Evolutionary conservation across 2,113 vertebrate species (phyloP), one percentile per base, ranked within the genome.

Genomic region (Hyla sarda): DNA sequence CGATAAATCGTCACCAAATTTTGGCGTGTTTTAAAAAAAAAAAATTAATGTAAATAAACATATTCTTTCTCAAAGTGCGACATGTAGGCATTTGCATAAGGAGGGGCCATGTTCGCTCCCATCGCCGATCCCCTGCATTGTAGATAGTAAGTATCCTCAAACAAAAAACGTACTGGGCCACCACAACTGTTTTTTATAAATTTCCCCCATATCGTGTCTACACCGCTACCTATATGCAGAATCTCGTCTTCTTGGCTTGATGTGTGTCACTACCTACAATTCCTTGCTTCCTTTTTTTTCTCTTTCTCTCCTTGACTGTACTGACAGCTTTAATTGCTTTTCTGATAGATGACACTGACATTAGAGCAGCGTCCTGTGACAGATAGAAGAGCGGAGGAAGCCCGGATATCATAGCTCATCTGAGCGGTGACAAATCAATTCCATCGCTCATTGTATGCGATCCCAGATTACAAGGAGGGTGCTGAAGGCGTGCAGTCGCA

Each of bases 401-500:
- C 52, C 76, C 9, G 30, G 28, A n/a, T 37, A 79, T 16, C 50
- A 23, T 34, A 32, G 76, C 75, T 54, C 75, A 5, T 32, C 75
- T 78, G 75, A 54, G 30, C 32, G 5, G 9, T 56, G 28, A 79
- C 50, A 79, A 79, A 79, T 79, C 76, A 79, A 79, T 79, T 30
- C 58, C 13, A 54, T 58, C 30, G 76, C 30, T 37, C 50, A 58
- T 54, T 16, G 52, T 37, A 78, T 54, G 75, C 56, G 52, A 79
- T 56, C 19, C 30, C 37, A 21, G 30, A 79, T 79, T 21, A 37
- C 76, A 41, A 37, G 52, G 50, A 79, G 2, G 25, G 28, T 9
- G 48, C 48, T 28, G 45, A 19, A 21, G 32, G 10, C 14, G 76
- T 58, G 50, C 23, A 11, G 30, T 2, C 32, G 76, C 76, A 58